These are phyloP conservation scores for Drosophila pandora DNA, from an alignment of 1,140 invertebrate species.

Conservation along the genomic window DNA sequence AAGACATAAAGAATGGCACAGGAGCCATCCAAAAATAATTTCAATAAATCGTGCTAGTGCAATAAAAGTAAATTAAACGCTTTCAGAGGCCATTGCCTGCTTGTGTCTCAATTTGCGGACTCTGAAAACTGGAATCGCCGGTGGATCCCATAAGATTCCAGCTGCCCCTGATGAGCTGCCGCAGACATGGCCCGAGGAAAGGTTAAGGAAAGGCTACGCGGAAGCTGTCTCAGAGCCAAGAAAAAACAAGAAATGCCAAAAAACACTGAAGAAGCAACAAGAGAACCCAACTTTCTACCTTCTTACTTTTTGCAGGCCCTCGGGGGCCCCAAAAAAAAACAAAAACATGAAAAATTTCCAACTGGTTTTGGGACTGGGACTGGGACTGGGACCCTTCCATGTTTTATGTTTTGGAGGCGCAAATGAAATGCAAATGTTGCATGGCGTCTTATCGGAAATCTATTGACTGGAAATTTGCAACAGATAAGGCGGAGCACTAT, in stretches of 20 bases:
- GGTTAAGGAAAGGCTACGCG: slow-evolving; percentile 47
- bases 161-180: slow-evolving; percentile 67
- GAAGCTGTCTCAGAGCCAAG: slow-evolving; percentile 47
- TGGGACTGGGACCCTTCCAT: slow-evolving; percentile 18
- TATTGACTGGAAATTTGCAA: slow-evolving; percentile 72
- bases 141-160: slow-evolving; percentile 28
- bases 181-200: slow-evolving; percentile 65
- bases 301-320: slow-evolving; percentile 25
- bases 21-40: slow-evolving; percentile 63
- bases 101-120: slow-evolving; percentile 71
- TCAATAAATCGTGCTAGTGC: slow-evolving; percentile 74
- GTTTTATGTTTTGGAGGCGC: slow-evolving; percentile 22
- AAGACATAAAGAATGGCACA: slow-evolving; percentile 13
- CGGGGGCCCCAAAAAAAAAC: not conserved
- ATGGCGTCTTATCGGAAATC: slow-evolving; percentile 61
- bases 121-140: slow-evolving; percentile 22
- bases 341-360: slow-evolving; percentile 33
- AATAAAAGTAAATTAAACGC: slow-evolving; percentile 77
- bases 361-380: slow-evolving; percentile 23
- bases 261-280: slow-evolving; percentile 22
- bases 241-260: slow-evolving; percentile 5
- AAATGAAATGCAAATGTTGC: slow-evolving; percentile 77
- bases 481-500: slow-evolving; percentile 64
- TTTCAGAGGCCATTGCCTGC: slow-evolving; percentile 30
- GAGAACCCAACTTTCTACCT: slow-evolving; percentile 57